phyloP scores from a whole-genome alignment of 2,888 invertebrate genomes.

The Euspilapteryx auroguttella region DNA sequence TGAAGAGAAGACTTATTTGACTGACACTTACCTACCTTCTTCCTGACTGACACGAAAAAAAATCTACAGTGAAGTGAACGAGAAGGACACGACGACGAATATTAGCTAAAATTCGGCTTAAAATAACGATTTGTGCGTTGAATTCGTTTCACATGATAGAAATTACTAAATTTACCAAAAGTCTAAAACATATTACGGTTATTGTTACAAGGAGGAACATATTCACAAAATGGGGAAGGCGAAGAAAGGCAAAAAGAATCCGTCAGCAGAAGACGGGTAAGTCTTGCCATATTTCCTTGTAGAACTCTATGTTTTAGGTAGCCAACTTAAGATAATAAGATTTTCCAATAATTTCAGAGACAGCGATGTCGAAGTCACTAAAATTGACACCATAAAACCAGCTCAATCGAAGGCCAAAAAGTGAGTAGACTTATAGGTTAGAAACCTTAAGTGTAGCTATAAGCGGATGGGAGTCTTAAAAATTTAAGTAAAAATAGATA shows the following conservation, averaged over 20 bases:
- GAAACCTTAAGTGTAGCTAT: no score
- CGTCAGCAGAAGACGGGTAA: slow-evolving; percentile 75
- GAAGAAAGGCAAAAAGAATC: slow-evolving; percentile 80
- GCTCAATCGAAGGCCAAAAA: slow-evolving; percentile 36
- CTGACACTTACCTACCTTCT: no score
- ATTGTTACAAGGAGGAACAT: slow-evolving; percentile 40
- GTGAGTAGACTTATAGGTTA: slow-evolving; percentile 21
- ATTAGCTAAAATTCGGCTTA: slow-evolving; percentile 18
- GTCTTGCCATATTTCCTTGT: slow-evolving; percentile 17
- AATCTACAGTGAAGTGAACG: slow-evolving; percentile 8
- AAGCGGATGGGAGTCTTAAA: no score
- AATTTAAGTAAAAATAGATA: no score
- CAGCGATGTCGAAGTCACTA: slow-evolving; percentile 59
- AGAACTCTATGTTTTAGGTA: slow-evolving; percentile 28
- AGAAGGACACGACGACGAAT: slow-evolving; percentile 37
- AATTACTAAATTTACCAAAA: slow-evolving; percentile 33
- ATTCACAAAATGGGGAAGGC: slow-evolving; percentile 70
- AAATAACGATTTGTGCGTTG: slow-evolving; percentile 26
- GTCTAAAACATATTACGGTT: slow-evolving; percentile 30
- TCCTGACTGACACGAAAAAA: neutral
- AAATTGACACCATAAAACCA: slow-evolving; percentile 36
- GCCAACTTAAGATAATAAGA: slow-evolving; percentile 8
- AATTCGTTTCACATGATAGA: slow-evolving; percentile 56
- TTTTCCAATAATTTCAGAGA: slow-evolving; percentile 50
- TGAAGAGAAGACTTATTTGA: no score